Conservation (phyloP, 30 jellyfish, hydroid and myxozoan species). For the Turritopsis dohrnii region DNA sequence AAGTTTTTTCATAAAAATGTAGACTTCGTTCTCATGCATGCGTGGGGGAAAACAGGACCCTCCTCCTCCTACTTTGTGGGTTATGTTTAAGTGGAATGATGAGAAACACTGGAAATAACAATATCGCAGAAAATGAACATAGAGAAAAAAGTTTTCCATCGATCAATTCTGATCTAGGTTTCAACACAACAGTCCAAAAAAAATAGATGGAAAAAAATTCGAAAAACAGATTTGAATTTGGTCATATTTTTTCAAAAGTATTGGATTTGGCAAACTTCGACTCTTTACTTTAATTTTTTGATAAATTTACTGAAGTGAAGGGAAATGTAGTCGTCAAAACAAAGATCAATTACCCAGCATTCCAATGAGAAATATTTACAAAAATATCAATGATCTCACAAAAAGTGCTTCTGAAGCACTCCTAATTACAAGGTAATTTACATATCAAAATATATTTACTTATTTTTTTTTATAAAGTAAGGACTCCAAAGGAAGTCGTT, state of each 20-base stretch:
- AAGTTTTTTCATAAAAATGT: background rate
- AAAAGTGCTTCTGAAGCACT: background rate
- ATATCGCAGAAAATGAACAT: too few species aligned
- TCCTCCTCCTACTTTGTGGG: background rate
- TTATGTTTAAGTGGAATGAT: background rate
- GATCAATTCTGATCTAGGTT: too few species aligned
- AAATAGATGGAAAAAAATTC: too few species aligned
- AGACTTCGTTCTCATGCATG: background rate
- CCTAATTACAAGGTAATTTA: background rate
- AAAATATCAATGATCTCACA: background rate
- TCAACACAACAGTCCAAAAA: too few species aligned
- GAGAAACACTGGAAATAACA: background rate
- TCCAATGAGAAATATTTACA: background rate
- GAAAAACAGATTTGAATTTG: too few species aligned
- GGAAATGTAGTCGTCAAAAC: background rate
- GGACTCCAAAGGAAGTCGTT: conserved; percentile 22
- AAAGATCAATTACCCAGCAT: background rate
- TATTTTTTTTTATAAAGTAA: background rate
- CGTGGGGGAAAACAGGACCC: background rate
- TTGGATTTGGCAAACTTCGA: too few species aligned
- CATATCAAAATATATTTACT: background rate
- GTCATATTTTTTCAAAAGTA: too few species aligned
- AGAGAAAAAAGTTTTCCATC: background rate
- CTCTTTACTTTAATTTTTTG: too few species aligned
- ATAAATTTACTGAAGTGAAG: background rate